Evolutionary conservation across 1,140 invertebrate species (phyloP).

Genomic region (Lethrus apterus): DNA sequence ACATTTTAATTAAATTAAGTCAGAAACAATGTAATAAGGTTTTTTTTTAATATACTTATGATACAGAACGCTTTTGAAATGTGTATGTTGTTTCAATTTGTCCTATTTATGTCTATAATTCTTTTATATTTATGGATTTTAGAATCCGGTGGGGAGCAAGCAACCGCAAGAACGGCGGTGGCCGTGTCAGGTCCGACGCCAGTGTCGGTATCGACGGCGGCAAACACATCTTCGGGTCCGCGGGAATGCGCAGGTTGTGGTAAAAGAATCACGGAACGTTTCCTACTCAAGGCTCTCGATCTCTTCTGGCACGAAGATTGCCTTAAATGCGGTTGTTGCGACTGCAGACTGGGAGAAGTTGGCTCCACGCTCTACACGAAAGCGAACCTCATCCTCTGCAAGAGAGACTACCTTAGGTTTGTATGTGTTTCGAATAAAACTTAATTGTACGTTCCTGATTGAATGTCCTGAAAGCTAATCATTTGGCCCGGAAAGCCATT

Average conservation of each 20-base stretch:
- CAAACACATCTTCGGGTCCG: conserved; percentile 31
- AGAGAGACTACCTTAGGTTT: conserved; percentile 88
- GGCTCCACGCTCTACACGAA: conserved; percentile 88
- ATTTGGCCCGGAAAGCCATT: no score
- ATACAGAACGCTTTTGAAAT: background rate
- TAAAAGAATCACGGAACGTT: conserved; percentile 68
- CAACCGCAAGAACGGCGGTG: conserved; percentile 27
- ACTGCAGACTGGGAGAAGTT: conserved; percentile 85
- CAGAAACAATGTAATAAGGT: background rate
- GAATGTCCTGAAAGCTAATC: no score
- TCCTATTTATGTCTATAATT: background rate
- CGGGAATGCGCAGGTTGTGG: conserved; percentile 71
- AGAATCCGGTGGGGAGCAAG: conserved; percentile 38
- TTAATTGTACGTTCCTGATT: no score
- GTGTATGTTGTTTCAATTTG: background rate
- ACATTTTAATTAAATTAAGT: background rate
- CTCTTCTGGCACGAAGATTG: conserved; percentile 94
- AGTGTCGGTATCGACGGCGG: conserved; percentile 30
- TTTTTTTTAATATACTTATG: background rate
- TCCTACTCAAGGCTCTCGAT: conserved; percentile 71
- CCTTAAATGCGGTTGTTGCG: conserved; percentile 87
- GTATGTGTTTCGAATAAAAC: conserved; percentile 14
- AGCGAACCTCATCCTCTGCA: conserved; percentile 86
- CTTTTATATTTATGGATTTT: conserved; percentile 5
- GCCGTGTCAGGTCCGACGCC: conserved; percentile 24